Base-by-base conservation (phyloP, 23 tunicate genomes). In the Botrylloides violaceus region DNA sequence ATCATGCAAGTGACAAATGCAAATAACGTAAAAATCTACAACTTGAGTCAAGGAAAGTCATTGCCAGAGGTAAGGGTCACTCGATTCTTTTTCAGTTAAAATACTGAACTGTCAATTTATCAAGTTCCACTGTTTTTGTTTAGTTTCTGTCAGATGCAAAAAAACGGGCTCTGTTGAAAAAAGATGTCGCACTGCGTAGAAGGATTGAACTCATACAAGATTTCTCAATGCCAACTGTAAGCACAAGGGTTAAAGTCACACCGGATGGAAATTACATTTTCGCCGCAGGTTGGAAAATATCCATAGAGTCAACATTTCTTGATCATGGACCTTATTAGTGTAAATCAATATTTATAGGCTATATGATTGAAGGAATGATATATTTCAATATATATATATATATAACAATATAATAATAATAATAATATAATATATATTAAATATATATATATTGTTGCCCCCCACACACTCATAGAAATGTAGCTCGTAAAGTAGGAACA, bases 191-290 rank as follows among this genome's bases (percentile, higher is more conserved):
- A 4, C 73, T 84, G 15, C 78, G 94, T 35, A 68, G 91, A 78
- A 58, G 98, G 65, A 93, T 93, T 49, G 98, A 93, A 74, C 83
- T 93, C 22, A 93, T 93, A 6, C 98, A 93, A 61, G 98, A 85
- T 66, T 93, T 93, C 66, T 76, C 38, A 64, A 93, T 93, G 98
- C 98, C 98, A 34, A 93, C 94, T 29, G 94, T 86, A 57, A 86
- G 84, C 61, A 76, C 87, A 0, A 64, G 55, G 15, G 87, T 93
- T 9, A 65, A 74, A 36, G 68, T 79, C 78, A 92, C 94, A 1
- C 64, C 50, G 53, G 95, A 93, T 81, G 83, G 85, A 38, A 86
- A 86, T 49, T 86, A 93, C 36, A 81, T 93, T 32, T 86, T 85
- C 81, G 86, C 84, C 5, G 63, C 98, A 47, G 98, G 97, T 85